A percentile compares a stretch with the other conserved stretches of the same genome.
These are phyloP conservation scores for Acleris laterana DNA, from an alignment of 2,888 invertebrate species.

Conservation along the genomic window DNA sequence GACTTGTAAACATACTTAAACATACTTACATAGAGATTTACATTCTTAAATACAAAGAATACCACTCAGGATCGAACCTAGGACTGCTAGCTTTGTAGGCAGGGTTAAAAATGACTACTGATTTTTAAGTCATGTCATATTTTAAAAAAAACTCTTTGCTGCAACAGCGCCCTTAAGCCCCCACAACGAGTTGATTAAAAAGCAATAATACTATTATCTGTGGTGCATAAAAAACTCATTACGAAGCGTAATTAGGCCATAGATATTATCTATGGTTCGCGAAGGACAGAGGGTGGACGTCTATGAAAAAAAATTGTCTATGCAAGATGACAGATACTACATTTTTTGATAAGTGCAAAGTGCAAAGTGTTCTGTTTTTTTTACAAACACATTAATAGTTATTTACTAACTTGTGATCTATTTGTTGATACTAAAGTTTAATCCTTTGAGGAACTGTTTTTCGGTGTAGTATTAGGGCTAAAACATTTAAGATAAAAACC, in stretches of 20 bases:
- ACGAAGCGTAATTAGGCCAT: conserved; percentile 42
- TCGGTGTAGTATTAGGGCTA: no score
- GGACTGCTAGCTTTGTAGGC: no score
- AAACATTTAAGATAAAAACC: no score
- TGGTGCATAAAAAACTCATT: conserved; percentile 66
- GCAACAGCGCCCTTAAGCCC: conserved; percentile 48
- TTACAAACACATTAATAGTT: not conserved
- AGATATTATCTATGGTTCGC: conserved; percentile 24
- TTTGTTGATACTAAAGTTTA: no score
- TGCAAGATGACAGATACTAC: not conserved
- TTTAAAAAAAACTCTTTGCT: not conserved
- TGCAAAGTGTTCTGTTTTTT: not conserved
- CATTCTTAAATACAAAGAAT: no score
- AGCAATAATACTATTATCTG: conserved; percentile 71
- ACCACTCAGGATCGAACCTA: no score
- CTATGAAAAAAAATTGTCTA: conserved; percentile 15
- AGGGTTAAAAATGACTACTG: no score
- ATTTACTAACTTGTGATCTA: not conserved
- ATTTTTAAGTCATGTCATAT: not conserved
- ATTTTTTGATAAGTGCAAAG: conserved; percentile 1
- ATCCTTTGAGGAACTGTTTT: no score
- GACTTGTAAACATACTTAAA: no score
- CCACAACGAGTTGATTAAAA: conserved; percentile 74
- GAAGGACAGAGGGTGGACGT: conserved; percentile 28
- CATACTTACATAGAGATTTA: no score